Evolutionary conservation across 2,888 invertebrate species (phyloP).

Genomic region (Pterobdella sp.): DNA sequence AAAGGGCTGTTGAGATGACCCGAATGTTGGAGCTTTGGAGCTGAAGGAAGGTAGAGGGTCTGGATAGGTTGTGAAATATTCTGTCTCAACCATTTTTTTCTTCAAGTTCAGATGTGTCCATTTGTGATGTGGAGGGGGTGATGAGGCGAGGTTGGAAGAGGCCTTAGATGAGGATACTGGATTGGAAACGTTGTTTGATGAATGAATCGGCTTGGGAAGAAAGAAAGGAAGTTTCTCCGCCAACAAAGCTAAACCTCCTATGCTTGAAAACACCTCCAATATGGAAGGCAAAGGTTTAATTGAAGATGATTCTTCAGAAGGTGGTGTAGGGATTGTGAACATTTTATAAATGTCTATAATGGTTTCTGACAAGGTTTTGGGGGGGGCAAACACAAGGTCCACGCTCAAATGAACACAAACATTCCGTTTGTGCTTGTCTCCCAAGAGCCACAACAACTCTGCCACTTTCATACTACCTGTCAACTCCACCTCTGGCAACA

Average conservation of each 20-base stretch:
- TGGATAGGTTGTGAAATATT: background rate
- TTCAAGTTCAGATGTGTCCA: slow-evolving; percentile 24
- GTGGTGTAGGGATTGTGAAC: background rate
- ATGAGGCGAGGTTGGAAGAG: background rate
- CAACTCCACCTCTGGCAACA: background rate
- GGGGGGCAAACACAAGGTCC: background rate
- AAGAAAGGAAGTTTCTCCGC: slow-evolving; percentile 81
- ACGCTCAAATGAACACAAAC: background rate
- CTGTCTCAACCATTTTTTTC: background rate
- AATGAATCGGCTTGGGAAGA: slow-evolving; percentile 62
- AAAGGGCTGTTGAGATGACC: background rate
- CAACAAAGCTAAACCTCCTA: slow-evolving; percentile 77
- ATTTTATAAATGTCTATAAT: no score
- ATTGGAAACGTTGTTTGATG: background rate
- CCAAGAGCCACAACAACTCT: slow-evolving; percentile 30
- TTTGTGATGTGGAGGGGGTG: slow-evolving; percentile 7
- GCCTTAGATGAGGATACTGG: background rate
- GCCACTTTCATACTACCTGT: slow-evolving; percentile 31
- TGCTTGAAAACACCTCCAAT: slow-evolving; percentile 75
- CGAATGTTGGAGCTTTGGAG: background rate
- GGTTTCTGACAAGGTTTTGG: no score
- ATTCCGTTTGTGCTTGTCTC: background rate
- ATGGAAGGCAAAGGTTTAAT: slow-evolving; percentile 53
- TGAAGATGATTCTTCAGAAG: background rate
- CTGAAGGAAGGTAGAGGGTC: background rate